Conservation (phyloP, 1,140 invertebrate species). For the Drosophila subobscura region DNA sequence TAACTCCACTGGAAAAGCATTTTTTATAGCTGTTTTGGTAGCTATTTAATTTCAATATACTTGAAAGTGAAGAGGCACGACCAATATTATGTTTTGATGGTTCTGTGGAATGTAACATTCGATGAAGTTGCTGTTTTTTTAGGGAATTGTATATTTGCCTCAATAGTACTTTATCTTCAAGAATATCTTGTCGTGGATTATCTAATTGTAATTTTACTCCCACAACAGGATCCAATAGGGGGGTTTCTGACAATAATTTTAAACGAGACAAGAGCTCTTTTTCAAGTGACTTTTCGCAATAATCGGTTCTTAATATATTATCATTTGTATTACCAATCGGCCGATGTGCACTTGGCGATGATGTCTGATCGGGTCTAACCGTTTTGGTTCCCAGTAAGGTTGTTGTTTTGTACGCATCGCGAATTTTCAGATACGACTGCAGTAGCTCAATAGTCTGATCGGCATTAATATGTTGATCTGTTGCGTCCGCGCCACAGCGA, state of each 20-base stretch:
- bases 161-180: constrained; percentile 68
- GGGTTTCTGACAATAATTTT: constrained; percentile 25
- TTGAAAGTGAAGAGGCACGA: constrained; percentile 55
- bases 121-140: constrained; percentile 76
- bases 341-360: constrained; percentile 66
- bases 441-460: constrained; percentile 64
- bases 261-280: constrained; percentile 39
- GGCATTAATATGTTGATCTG: constrained; percentile 41
- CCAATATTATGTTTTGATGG: constrained; percentile 35
- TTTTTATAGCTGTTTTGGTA: constrained; percentile 1
- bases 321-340: constrained; percentile 23
- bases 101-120: constrained; percentile 70
- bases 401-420: constrained; percentile 64
- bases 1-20: background rate
- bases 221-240: background rate
- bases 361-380: constrained; percentile 70
- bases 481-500: constrained; percentile 85
- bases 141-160: constrained; percentile 71
- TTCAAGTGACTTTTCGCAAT: background rate
- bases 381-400: constrained; percentile 67
- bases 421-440: constrained; percentile 66
- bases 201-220: constrained; percentile 31
- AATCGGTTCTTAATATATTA: background rate
- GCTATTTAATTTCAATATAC: constrained; percentile 34
- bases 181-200: constrained; percentile 43